A percentile compares a stretch with the other conserved stretches of the same genome.
phyloP scores from a whole-genome alignment of 2,797 vertebrate genomes.

The Mastacembelus armatus region DNA sequence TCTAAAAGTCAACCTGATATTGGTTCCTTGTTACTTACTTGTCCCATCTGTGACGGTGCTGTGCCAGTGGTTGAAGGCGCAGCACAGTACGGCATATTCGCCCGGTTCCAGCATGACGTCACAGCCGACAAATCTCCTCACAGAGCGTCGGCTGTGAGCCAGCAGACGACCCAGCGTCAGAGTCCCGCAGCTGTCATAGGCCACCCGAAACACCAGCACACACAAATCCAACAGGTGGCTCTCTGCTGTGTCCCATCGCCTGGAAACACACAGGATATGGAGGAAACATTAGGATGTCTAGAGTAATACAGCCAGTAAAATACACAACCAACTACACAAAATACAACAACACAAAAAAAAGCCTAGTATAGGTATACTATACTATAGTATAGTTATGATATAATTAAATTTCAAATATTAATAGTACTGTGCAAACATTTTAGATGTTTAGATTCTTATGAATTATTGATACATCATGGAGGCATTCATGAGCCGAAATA shows the following conservation, averaged over 20 bases:
- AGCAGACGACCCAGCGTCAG: conserved; percentile 89
- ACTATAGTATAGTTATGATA: too few relatives aligned
- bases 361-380: too few relatives aligned
- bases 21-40: neutral
- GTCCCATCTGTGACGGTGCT: conserved; percentile 10
- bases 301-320: too few relatives aligned
- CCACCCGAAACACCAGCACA: conserved; percentile 92
- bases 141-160: conserved; percentile 92
- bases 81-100: conserved; percentile 92
- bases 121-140: conserved; percentile 94
- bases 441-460: too few relatives aligned
- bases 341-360: too few relatives aligned
- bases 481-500: too few relatives aligned
- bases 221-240: conserved; percentile 93
- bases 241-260: conserved; percentile 89
- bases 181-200: conserved; percentile 83
- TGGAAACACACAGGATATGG: conserved; percentile 45
- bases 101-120: conserved; percentile 95
- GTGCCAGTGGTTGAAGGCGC: conserved; percentile 95
- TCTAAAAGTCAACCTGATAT: neutral
- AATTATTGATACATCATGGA: too few relatives aligned
- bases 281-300: neutral
- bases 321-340: too few relatives aligned
- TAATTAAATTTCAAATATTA: too few relatives aligned
- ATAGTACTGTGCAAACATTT: too few relatives aligned